These are phyloP conservation scores for Ianthella basta DNA, from an alignment of 37 sponge, comb jelly and placozoan species.

Conservation along the genomic window DNA sequence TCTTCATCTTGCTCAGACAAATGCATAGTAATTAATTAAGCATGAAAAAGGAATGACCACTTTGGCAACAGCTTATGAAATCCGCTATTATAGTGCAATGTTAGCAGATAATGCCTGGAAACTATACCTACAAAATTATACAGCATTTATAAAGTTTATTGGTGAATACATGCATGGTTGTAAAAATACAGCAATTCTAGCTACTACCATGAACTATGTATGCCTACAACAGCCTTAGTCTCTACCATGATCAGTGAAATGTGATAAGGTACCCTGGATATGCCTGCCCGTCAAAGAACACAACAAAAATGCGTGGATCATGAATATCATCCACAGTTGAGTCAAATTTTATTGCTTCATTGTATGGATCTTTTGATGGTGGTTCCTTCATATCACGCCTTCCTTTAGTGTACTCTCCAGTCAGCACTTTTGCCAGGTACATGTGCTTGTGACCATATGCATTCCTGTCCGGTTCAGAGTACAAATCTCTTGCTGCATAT, in stretches of 20 bases:
- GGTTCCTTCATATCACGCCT: constrained; percentile 27
- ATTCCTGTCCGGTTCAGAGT: constrained; percentile 53
- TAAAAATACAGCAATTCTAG: too few species aligned
- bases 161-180: too few species aligned
- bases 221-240: too few species aligned
- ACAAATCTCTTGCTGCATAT: constrained; percentile 52
- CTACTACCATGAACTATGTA: too few species aligned
- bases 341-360: constrained; percentile 31
- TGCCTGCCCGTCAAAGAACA: constrained; percentile 59
- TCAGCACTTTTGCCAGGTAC: constrained; percentile 48
- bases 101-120: too few species aligned
- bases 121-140: too few species aligned
- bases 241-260: not conserved
- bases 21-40: too few species aligned
- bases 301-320: constrained; percentile 66
- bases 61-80: too few species aligned
- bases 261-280: constrained; percentile 72
- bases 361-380: constrained; percentile 48
- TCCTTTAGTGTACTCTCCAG: constrained; percentile 59
- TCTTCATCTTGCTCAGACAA: too few species aligned
- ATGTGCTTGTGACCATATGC: constrained; percentile 56
- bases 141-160: too few species aligned
- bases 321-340: constrained; percentile 48
- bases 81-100: too few species aligned
- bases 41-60: too few species aligned